These are phyloP conservation scores for Pangasius macronema DNA, from an alignment of 2,797 vertebrate genomes.

Conservation along the genomic window DNA sequence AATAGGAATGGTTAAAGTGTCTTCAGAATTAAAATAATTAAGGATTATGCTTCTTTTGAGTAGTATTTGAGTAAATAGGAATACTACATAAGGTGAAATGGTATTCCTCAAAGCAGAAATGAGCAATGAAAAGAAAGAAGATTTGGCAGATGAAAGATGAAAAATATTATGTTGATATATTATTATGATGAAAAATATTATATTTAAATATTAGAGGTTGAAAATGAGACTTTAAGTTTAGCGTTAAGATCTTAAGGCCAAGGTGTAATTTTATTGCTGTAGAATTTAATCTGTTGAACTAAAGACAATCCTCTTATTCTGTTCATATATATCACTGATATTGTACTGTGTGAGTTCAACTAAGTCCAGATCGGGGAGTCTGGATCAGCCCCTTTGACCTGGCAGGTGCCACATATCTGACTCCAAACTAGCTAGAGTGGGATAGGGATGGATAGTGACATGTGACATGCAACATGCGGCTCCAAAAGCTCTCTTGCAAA, in stretches of 20 bases:
- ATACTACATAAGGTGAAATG: constrained; percentile 8
- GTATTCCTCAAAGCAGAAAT: neutral
- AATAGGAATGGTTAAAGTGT: neutral
- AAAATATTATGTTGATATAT: neutral
- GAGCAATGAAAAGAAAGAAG: neutral
- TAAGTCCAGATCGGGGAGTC: neutral
- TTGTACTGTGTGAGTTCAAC: neutral
- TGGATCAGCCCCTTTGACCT: neutral
- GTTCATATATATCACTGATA: neutral
- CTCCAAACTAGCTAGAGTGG: neutral
- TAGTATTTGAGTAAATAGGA: neutral
- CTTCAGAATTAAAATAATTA: neutral
- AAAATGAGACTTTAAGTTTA: neutral
- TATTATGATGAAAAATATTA: neutral
- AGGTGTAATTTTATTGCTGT: neutral
- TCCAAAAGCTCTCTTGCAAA: neutral
- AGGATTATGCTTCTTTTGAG: constrained; percentile 1
- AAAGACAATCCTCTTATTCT: neutral
- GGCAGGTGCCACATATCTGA: neutral
- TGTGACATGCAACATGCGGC: neutral
- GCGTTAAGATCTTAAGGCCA: neutral
- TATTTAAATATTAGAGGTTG: neutral
- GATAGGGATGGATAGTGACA: neutral
- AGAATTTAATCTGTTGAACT: neutral
- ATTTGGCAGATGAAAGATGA: neutral